Evolutionary conservation across 2,113 vertebrate species (phyloP).

Genomic region (Murina feae): DNA sequence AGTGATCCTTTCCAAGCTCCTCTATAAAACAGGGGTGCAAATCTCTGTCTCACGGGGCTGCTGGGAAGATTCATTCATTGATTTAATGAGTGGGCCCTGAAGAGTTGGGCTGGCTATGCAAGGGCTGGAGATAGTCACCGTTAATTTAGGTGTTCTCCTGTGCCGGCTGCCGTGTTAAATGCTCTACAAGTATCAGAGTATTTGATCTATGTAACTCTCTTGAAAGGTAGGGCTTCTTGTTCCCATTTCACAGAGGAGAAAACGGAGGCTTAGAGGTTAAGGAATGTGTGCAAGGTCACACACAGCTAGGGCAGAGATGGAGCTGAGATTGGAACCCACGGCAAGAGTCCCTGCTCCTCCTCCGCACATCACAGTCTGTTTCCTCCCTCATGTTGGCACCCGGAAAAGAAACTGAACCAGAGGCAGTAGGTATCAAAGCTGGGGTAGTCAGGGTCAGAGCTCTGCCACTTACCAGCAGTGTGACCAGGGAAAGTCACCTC

Average conservation of each 20-base stretch:
- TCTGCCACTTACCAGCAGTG: not conserved
- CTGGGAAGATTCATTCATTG: not conserved
- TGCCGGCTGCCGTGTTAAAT: not conserved
- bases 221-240: not conserved
- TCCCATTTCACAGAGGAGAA: not conserved
- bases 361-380: not conserved
- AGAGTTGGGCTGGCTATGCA: not conserved
- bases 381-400: not conserved
- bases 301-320: not conserved
- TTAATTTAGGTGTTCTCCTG: not conserved
- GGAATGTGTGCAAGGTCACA: not conserved
- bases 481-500: not conserved
- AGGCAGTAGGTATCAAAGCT: not conserved
- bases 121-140: not conserved
- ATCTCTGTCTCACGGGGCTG: not conserved
- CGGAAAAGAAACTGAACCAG: not conserved
- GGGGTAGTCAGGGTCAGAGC: too few species aligned
- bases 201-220: not conserved
- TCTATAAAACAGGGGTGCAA: not conserved
- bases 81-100: not conserved
- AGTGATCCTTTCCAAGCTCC: not conserved
- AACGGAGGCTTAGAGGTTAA: not conserved
- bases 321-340: not conserved
- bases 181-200: not conserved
- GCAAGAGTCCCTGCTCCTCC: not conserved